Percentiles rank a stretch among this genome's conserved stretches.
phyloP scores from a whole-genome alignment of 2,888 invertebrate genomes.

The Aphelenchoides bicaudatus region DNA sequence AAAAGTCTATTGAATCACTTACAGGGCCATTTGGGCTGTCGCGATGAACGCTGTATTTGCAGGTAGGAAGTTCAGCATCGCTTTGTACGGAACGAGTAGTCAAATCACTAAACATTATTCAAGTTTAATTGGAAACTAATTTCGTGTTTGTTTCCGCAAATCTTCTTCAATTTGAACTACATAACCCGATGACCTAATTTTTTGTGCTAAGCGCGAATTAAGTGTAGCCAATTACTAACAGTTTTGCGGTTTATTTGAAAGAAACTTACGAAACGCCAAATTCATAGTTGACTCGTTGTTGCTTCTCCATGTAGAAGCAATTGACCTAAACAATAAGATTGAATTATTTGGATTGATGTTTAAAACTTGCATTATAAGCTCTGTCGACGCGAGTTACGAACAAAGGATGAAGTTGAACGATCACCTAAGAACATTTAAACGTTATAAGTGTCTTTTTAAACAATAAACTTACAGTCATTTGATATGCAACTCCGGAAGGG shows the following conservation, averaged over 20 bases:
- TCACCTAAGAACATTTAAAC: too few relatives aligned
- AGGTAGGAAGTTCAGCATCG: slow-evolving; percentile 44
- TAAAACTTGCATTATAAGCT: slow-evolving; percentile 55
- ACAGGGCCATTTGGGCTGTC: slow-evolving; percentile 57
- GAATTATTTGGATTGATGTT: too few relatives aligned
- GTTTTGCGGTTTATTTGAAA: too few relatives aligned
- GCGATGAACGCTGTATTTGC: slow-evolving; percentile 51
- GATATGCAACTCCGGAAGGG: slow-evolving; percentile 55
- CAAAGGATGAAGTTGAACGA: slow-evolving; percentile 58
- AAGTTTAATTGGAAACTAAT: neutral
- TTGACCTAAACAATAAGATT: slow-evolving; percentile 26
- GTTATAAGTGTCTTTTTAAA: too few relatives aligned
- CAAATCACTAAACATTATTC: slow-evolving; percentile 46
- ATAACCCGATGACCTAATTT: too few relatives aligned
- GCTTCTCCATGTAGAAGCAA: slow-evolving; percentile 56
- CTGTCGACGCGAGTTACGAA: slow-evolving; percentile 45
- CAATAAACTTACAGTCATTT: too few relatives aligned
- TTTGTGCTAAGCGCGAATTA: too few relatives aligned
- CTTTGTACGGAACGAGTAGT: slow-evolving; percentile 35
- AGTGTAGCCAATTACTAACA: neutral
- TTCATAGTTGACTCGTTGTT: slow-evolving; percentile 47
- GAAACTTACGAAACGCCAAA: slow-evolving; percentile 40
- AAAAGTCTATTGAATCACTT: too few relatives aligned
- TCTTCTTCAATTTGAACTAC: too few relatives aligned
- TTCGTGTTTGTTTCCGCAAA: slow-evolving; percentile 8